phyloP scores from a whole-genome alignment of 1,140 invertebrate genomes.

The Bemisia tabaci region DNA sequence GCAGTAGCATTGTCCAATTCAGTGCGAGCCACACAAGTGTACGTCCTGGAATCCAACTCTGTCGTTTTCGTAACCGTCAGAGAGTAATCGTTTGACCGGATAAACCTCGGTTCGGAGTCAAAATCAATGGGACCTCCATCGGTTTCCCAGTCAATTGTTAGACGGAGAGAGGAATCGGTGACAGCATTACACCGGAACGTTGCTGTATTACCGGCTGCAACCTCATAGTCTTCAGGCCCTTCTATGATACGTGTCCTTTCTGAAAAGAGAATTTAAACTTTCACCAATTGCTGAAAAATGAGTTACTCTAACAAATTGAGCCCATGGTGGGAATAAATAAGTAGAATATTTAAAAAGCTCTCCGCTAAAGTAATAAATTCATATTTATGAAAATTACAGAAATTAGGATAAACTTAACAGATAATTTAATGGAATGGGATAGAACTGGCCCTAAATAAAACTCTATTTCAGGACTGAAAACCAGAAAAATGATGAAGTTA shows the following conservation, averaged over 20 bases:
- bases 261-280: conserved; percentile 27
- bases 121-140: conserved; percentile 78
- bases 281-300: too few relatives aligned
- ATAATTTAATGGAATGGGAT: too few relatives aligned
- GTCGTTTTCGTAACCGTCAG: conserved; percentile 86
- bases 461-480: too few relatives aligned
- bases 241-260: conserved; percentile 73
- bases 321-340: too few relatives aligned
- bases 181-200: conserved; percentile 90
- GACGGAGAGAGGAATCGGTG: conserved; percentile 58
- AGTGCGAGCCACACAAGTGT: conserved; percentile 90
- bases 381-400: too few relatives aligned
- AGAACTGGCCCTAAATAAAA: too few relatives aligned
- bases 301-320: too few relatives aligned
- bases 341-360: too few relatives aligned
- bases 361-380: too few relatives aligned
- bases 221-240: conserved; percentile 78
- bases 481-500: conserved; percentile 33
- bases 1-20: conserved; percentile 70
- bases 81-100: conserved; percentile 75
- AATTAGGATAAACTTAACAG: too few relatives aligned
- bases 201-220: conserved; percentile 71
- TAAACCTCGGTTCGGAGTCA: conserved; percentile 66
- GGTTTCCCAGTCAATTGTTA: conserved; percentile 78
- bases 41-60: conserved; percentile 85